Conservation (phyloP, 2,888 invertebrate species). For the Mythimna loreyi region DNA sequence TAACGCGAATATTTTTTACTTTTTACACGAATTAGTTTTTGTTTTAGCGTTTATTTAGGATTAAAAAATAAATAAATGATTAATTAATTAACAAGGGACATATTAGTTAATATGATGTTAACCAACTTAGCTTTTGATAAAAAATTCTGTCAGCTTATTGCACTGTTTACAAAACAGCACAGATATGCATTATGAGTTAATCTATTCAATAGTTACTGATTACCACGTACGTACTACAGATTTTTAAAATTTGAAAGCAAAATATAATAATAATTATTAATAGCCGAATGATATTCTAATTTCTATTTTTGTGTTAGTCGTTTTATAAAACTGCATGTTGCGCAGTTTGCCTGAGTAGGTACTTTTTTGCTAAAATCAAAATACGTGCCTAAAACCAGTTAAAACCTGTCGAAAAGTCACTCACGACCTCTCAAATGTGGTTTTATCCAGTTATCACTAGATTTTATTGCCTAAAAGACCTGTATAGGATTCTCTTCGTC, state of each 20-base stretch:
- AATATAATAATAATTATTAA: not conserved
- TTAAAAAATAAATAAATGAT: no score
- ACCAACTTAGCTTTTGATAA: no score
- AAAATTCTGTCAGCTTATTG: no score
- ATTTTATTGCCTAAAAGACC: slow-evolving; percentile 1
- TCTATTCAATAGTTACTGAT: no score
- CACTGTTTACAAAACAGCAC: no score
- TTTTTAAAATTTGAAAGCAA: not conserved
- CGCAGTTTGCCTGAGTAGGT: not conserved
- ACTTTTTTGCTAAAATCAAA: not conserved
- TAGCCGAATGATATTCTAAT: not conserved
- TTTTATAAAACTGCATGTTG: slow-evolving; percentile 6
- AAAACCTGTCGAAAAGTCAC: slow-evolving; percentile 14
- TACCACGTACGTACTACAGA: no score
- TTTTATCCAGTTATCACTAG: slow-evolving; percentile 11
- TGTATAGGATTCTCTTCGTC: not conserved
- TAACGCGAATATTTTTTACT: slow-evolving; percentile 8
- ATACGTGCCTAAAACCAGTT: not conserved
- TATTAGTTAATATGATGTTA: no score
- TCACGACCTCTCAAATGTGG: slow-evolving; percentile 20
- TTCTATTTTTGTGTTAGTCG: not conserved
- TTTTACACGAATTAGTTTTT: not conserved
- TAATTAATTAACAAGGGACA: no score
- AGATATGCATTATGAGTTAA: no score
- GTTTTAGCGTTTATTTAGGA: no score